Evolutionary conservation across 2,888 invertebrate genomes (phyloP).

Genomic region (Andrena haemorrhoa): DNA sequence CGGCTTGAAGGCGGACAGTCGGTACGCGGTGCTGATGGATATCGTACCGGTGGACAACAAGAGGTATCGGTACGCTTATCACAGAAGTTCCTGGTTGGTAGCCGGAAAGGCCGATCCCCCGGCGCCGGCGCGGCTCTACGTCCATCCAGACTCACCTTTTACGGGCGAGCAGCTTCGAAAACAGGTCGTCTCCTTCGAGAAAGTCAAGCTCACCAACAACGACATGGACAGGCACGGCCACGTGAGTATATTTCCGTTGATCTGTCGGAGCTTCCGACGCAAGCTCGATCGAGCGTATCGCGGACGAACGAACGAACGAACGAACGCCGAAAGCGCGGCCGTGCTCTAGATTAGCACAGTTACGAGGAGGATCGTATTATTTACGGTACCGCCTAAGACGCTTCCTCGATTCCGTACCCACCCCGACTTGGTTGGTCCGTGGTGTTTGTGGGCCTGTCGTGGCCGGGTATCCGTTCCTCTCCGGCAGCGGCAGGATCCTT

Average conservation of each 20-base stretch:
- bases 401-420: background rate
- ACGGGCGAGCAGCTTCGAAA: constrained; percentile 97
- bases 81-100: constrained; percentile 98
- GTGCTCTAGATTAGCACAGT: background rate
- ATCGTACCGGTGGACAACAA: constrained; percentile 98
- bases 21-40: constrained; percentile 97
- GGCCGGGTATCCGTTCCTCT: constrained; percentile 44
- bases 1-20: constrained; percentile 92
- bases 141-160: constrained; percentile 98
- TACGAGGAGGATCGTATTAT: background rate
- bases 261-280: background rate
- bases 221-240: constrained; percentile 98
- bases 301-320: background rate
- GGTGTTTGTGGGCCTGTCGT: constrained; percentile 32
- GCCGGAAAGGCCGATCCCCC: constrained; percentile 99
- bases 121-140: constrained; percentile 95
- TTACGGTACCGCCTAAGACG: background rate
- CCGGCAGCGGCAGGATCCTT: constrained; percentile 62
- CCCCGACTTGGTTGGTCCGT: background rate
- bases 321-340: background rate
- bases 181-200: constrained; percentile 99
- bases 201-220: constrained; percentile 99
- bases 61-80: constrained; percentile 98
- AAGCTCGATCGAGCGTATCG: constrained; percentile 1
- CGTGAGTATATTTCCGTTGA: constrained; percentile 87